These are phyloP conservation scores for Hippocampus comes DNA, from an alignment of 2,113 vertebrate genomes.

Conservation along the genomic window DNA sequence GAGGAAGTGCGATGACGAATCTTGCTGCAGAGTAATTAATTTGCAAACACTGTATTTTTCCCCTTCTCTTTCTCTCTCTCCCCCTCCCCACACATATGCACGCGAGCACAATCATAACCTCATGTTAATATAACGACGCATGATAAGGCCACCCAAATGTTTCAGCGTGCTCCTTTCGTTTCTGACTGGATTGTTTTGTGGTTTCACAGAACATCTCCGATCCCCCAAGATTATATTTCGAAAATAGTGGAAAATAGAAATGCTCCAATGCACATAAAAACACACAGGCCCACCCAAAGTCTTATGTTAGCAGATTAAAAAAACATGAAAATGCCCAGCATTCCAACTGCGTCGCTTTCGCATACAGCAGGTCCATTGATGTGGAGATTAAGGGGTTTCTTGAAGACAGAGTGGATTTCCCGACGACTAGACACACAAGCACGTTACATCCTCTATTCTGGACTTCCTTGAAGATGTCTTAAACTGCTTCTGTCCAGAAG, in stretches of 20 bases:
- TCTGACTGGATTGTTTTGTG: constrained; percentile 29
- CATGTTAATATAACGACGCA: constrained; percentile 16
- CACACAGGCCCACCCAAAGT: constrained; percentile 52
- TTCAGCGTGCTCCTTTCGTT: constrained; percentile 25
- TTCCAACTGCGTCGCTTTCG: constrained; percentile 36
- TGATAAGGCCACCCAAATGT: constrained; percentile 44
- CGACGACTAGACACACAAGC: not conserved
- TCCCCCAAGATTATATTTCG: constrained; percentile 37
- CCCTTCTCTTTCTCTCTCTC: constrained; percentile 12
- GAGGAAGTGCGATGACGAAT: constrained; percentile 26
- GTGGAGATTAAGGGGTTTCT: constrained; percentile 7
- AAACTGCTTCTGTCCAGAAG: constrained; percentile 27
- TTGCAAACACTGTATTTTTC: constrained; percentile 30
- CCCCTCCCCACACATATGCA: constrained; percentile 10
- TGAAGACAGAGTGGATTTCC: not conserved
- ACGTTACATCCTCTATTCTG: constrained; percentile 10
- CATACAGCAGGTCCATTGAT: constrained; percentile 42
- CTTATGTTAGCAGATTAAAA: constrained; percentile 49
- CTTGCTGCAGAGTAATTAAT: constrained; percentile 43
- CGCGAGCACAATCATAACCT: constrained; percentile 18
- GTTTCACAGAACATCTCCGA: constrained; percentile 46
- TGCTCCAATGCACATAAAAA: constrained; percentile 19
- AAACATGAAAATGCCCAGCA: constrained; percentile 52
- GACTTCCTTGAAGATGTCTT: constrained; percentile 31
- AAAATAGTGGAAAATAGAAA: constrained; percentile 44